Percentiles rank a stretch among this genome's conserved stretches.
phyloP scores from a whole-genome alignment of 2,113 vertebrate genomes.

The Puntigrus tetrazona region DNA sequence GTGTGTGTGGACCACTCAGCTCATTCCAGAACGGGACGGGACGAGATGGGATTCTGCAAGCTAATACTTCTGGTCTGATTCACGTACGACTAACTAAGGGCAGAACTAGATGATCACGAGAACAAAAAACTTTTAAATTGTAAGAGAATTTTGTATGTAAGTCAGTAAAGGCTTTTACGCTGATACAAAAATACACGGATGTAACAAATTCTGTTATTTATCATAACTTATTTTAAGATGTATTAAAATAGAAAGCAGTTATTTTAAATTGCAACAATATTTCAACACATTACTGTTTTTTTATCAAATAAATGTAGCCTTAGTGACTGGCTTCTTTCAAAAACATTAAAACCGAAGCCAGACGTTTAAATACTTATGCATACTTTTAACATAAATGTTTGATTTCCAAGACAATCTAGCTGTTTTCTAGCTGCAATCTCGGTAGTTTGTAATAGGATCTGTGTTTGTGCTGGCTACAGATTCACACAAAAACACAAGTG shows the following conservation, averaged over 20 bases:
- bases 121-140: background rate
- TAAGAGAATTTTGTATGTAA: too few relatives aligned
- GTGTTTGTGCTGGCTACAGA: background rate
- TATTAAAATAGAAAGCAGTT: background rate
- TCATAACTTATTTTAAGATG: background rate
- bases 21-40: slow-evolving; percentile 71
- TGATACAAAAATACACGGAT: too few relatives aligned
- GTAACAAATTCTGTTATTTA: too few relatives aligned
- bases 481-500: background rate
- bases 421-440: too few relatives aligned
- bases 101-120: slow-evolving; percentile 54
- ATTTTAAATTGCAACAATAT: background rate
- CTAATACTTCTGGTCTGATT: slow-evolving; percentile 83
- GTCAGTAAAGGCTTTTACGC: too few relatives aligned
- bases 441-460: background rate
- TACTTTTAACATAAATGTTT: background rate
- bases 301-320: background rate
- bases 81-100: slow-evolving; percentile 37
- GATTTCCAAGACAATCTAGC: background rate
- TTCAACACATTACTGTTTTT: background rate
- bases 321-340: background rate
- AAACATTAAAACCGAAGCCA: background rate
- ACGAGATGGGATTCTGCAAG: slow-evolving; percentile 81
- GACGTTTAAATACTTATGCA: background rate
- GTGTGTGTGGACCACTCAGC: slow-evolving; percentile 86